Evolutionary conservation across 1,140 invertebrate genomes (phyloP).

Genomic region (Pentalonia nigronervosa): DNA sequence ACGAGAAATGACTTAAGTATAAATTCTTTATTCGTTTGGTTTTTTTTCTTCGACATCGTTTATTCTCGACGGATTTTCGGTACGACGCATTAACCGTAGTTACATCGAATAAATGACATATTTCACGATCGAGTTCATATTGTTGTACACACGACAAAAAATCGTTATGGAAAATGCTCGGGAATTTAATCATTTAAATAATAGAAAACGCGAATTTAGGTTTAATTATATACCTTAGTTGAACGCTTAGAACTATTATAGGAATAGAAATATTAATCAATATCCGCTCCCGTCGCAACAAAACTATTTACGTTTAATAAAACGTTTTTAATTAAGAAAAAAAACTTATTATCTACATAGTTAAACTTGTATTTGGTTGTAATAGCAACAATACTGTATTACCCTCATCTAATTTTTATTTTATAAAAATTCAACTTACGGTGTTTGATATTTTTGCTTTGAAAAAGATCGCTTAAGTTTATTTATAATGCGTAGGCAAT

Average conservation of each 20-base stretch:
- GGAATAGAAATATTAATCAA: neutral
- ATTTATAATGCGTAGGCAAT: neutral
- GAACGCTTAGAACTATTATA: neutral
- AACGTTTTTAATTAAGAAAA: neutral
- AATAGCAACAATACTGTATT: neutral
- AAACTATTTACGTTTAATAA: neutral
- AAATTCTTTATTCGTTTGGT: neutral
- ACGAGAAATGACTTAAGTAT: constrained; percentile 44
- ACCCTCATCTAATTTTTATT: neutral
- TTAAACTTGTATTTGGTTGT: no score
- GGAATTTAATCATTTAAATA: neutral
- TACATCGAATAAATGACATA: neutral
- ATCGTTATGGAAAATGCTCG: neutral
- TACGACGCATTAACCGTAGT: neutral
- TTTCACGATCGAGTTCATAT: neutral
- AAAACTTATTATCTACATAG: neutral
- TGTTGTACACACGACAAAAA: neutral
- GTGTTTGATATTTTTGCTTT: neutral
- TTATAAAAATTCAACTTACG: neutral
- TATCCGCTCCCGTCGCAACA: neutral
- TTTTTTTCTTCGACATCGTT: neutral
- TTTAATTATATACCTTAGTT: neutral
- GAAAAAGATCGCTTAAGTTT: neutral
- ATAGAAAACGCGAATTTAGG: neutral
- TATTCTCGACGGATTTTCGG: neutral